phyloP scores from a whole-genome alignment of 2,797 vertebrate genomes.

The Clarias platycephalus region DNA sequence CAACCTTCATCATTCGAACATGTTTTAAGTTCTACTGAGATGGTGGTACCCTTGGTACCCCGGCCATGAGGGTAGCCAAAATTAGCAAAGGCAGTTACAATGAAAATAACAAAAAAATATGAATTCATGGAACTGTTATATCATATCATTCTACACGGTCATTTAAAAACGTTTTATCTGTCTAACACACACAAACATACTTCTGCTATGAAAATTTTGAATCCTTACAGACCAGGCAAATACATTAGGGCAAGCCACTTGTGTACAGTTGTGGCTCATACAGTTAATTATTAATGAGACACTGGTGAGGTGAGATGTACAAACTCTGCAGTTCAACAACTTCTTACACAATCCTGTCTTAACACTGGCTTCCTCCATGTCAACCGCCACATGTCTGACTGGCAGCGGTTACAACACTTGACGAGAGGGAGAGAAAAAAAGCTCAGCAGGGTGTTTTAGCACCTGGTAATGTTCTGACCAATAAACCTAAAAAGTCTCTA shows the following conservation, averaged over 20 bases:
- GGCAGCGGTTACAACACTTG: slow-evolving; percentile 13
- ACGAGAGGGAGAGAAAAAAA: not conserved
- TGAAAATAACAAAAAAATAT: not conserved
- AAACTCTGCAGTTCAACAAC: slow-evolving; percentile 37
- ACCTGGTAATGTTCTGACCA: slow-evolving; percentile 25
- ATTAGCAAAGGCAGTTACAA: not conserved
- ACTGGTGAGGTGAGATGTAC: slow-evolving; percentile 22
- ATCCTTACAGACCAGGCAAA: slow-evolving; percentile 8
- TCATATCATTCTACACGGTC: not conserved
- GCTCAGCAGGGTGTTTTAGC: slow-evolving; percentile 10
- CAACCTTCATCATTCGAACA: not conserved
- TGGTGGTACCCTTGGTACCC: not conserved
- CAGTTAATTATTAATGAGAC: slow-evolving; percentile 56
- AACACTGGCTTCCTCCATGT: slow-evolving; percentile 17
- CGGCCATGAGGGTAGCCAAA: not conserved
- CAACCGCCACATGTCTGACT: slow-evolving; percentile 4
- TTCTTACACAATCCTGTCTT: slow-evolving; percentile 39
- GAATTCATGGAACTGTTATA: too few species aligned
- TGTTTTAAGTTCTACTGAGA: not conserved
- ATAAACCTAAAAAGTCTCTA: not conserved
- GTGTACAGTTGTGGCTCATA: slow-evolving; percentile 19
- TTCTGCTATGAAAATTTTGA: slow-evolving; percentile 15
- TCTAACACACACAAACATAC: not conserved
- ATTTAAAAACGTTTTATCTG: not conserved
- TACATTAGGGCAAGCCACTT: slow-evolving; percentile 33